Base-by-base conservation (phyloP, 1,140 invertebrate genomes). In the Ectropis grisescens region DNA sequence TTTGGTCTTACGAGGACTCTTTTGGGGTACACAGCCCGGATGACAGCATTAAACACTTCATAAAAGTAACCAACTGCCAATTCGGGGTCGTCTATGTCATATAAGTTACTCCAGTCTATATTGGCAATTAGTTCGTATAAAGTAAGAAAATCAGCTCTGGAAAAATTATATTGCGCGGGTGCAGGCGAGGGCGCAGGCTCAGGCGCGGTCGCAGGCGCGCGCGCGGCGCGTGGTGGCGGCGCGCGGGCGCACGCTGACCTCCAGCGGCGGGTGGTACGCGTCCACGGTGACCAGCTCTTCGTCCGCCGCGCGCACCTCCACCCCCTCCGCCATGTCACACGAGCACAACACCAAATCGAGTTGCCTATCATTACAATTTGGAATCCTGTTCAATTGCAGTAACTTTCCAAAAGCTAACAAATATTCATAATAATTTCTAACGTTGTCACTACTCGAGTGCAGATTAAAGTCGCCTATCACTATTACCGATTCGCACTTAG, bases 391-490 rank as follows among this genome's bases (percentile, higher is more conserved):
- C 29, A 10, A 14, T 26, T 58, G 50, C 38, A 27, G 30, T 15
- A 50, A 35, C 34, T 37, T 45, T 41, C 55, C 53, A 40, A 36
- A 54, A 1, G 46, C 2, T 11, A 33, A 8, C 38, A 50, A 46
- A 37, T 30, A 57, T 29, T 54, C 44, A 45, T 29, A 53, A 41
- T 44, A 50, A 44, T 50, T 50, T 29, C 1, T 13, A n/a, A 54
- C 22, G 38, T 50, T 41, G 9, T 10, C n/a, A 29, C 30, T 27
- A 27, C 43, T 33, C 2, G 49, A 55, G 39, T 36, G 34, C 19
- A 50, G 14, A 41, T 55, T 50, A 37, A 55, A 55, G 36, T 50
- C 51, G 11, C 51, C 51, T 37, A 54, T 15, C 11, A 55, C 14
- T 24, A 55, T 19, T 1, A 46, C 8, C n/a, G 28, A 25, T 9